Percentiles rank a stretch among this genome's conserved stretches.
phyloP scores from a whole-genome alignment of 2,888 invertebrate genomes.

The Microplitis manilae region DNA sequence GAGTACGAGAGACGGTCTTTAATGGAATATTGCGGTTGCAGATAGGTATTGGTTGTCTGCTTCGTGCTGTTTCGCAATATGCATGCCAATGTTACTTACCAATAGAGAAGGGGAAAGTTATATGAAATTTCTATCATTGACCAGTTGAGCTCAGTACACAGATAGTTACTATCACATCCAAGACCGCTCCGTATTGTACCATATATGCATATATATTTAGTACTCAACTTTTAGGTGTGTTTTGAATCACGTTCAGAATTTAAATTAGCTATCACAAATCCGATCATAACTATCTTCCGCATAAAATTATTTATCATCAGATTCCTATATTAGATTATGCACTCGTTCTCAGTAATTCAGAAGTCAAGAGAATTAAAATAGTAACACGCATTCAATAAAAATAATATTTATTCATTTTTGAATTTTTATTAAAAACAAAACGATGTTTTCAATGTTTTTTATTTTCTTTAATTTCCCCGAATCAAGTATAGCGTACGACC shows the following conservation, averaged over 20 bases:
- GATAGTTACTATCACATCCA: not conserved
- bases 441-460: too few species aligned
- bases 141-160: constrained; percentile 23
- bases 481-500: not conserved
- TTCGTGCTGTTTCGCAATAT: constrained; percentile 52
- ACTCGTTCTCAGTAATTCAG: not conserved
- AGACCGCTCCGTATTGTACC: not conserved
- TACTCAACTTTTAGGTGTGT: constrained; percentile 15
- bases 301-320: constrained; percentile 23
- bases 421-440: too few species aligned
- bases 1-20: constrained; percentile 44
- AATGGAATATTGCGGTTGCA: constrained; percentile 57
- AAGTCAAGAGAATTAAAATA: not conserved
- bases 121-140: constrained; percentile 47
- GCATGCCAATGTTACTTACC: constrained; percentile 54
- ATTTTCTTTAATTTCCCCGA: too few species aligned
- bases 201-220: too few species aligned
- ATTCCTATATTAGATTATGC: not conserved
- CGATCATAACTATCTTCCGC: constrained; percentile 4
- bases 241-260: constrained; percentile 47
- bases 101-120: not conserved
- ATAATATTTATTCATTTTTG: too few species aligned
- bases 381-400: too few species aligned
- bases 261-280: constrained; percentile 38
- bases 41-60: constrained; percentile 51